Base-by-base conservation (phyloP, 2,113 vertebrate genomes). In the Gobio gobio region DNA sequence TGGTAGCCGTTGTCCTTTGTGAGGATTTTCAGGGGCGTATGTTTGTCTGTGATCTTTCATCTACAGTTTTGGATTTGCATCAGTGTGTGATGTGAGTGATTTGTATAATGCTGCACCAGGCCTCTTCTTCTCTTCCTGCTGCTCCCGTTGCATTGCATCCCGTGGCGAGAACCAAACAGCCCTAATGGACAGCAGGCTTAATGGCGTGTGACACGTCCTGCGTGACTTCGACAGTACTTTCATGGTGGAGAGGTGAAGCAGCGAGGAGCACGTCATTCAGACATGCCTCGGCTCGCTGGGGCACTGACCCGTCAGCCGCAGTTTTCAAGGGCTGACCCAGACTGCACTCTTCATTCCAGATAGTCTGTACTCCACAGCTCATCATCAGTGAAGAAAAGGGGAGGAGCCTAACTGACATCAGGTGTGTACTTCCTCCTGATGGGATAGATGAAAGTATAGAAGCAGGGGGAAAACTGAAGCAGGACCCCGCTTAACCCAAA, bases 161-260 rank as follows among this genome's bases (percentile, higher is more conserved):
- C 72, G 12, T 63, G 33, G 7, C n/a, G 5, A 63, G 80, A 84
- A 64, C 36, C 47, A 33, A 78, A 56, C 77, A 83, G 73, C 12
- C 29, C n/a, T 84, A 72, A 63, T 22, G 40, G 58, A 84, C 40
- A 54, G 83, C 78, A 84, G 87, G 85, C 83, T 89, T 86, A 93
- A 94, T 81, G 14, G 86, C 43, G 90, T 92, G 84, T 92, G 90
- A 91, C 91, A 86, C 85, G 87, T 89, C 88, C 88, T 82, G 59
- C 87, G 70, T 56, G 83, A 89, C 88, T 58, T 88, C 86, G 88
- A 85, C 82, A 49, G 89, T 74, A 78, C 86, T 84, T 90, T 85
- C 82, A 40, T 26, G 74, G 75, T 75, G 54, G 86, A 91, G 90
- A 92, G 90, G 83, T 81, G 51, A 33, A 87, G 63, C 68, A 20